phyloP scores from a whole-genome alignment of 1,140 invertebrate genomes.

The Carposina sasakii region DNA sequence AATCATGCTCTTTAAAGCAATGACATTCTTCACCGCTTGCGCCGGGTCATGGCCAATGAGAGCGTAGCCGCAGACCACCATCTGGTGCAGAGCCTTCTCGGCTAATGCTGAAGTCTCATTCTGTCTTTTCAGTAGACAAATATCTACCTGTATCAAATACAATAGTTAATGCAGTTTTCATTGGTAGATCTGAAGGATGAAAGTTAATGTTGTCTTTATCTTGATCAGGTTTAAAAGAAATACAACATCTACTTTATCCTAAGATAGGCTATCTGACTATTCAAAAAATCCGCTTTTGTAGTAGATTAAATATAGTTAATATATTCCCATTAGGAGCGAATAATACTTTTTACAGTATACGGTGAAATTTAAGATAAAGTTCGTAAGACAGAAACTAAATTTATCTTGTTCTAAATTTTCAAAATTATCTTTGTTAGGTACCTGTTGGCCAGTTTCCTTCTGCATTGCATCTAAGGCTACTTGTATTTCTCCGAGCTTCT shows the following conservation, averaged over 20 bases:
- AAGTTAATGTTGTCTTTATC: too few relatives aligned
- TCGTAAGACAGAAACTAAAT: too few relatives aligned
- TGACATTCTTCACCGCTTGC: conserved; percentile 42
- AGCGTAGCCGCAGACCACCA: conserved; percentile 62
- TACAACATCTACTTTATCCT: too few relatives aligned
- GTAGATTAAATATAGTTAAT: too few relatives aligned
- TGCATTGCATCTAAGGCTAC: conserved; percentile 35
- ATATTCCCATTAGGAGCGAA: too few relatives aligned
- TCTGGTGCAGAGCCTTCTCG: conserved; percentile 59
- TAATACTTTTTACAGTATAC: too few relatives aligned
- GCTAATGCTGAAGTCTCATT: conserved; percentile 44
- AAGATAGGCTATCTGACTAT: too few relatives aligned
- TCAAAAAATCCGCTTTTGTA: too few relatives aligned
- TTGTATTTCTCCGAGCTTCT: conserved; percentile 40
- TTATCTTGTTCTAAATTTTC: conserved; percentile 7
- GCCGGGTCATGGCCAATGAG: conserved; percentile 56
- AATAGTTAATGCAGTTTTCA: too few relatives aligned
- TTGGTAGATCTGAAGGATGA: too few relatives aligned
- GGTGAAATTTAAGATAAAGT: too few relatives aligned
- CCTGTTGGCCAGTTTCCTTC: conserved; percentile 33
- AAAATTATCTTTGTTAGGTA: conserved; percentile 9
- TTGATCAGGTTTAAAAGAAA: too few relatives aligned
- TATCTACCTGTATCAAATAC: conserved; percentile 43
- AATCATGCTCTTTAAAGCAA: conserved; percentile 48
- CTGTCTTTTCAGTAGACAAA: conserved; percentile 35